Conservation (phyloP, 2,113 vertebrate genomes). For the Anthoscopus minutus region DNA sequence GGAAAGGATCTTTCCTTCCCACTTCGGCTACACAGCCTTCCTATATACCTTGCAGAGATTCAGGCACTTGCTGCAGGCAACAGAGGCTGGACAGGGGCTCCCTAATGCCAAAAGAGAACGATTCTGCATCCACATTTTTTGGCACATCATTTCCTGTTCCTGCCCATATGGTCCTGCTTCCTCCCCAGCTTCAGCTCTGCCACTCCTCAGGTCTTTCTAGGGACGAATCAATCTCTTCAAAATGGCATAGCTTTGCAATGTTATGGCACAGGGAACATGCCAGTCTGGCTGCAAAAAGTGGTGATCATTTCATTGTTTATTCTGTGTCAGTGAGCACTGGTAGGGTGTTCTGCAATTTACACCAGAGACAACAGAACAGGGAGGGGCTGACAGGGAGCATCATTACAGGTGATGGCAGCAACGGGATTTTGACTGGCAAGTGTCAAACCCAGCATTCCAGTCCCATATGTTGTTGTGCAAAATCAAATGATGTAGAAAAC, state of each 20-base stretch:
- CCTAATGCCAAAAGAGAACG: neutral
- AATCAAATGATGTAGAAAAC: neutral
- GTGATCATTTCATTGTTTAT: neutral
- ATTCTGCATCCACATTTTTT: neutral
- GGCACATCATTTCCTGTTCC: neutral
- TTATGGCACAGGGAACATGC: neutral
- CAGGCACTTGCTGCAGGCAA: neutral
- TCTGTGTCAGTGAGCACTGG: neutral
- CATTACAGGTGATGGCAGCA: neutral
- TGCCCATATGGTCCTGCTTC: neutral
- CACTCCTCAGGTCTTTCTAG: neutral
- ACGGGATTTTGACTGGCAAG: neutral
- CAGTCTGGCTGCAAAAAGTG: neutral
- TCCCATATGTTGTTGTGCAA: neutral
- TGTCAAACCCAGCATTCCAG: neutral
- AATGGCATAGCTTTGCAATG: neutral
- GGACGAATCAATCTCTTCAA: neutral
- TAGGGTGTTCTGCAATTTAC: neutral
- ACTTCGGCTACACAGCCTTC: neutral
- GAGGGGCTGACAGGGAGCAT: neutral
- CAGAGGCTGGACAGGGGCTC: neutral
- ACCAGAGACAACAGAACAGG: neutral
- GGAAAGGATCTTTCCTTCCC: neutral
- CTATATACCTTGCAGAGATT: neutral
- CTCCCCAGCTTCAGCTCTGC: neutral